Evolutionary conservation across 1,140 invertebrate species (phyloP), one percentile per base, ranked within the genome.

Genomic region (Platyscapa corneri): DNA sequence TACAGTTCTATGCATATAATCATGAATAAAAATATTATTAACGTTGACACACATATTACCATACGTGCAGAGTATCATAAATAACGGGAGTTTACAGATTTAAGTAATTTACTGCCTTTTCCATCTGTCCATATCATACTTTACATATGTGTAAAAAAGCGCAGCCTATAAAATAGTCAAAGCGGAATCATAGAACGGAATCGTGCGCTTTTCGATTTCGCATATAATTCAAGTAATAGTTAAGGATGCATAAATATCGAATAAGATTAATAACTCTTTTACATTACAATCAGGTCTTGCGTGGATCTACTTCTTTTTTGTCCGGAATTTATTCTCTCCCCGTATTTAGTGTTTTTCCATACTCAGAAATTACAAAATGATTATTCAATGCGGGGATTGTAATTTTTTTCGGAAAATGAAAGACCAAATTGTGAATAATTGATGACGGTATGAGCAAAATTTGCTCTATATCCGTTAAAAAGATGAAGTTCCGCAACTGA

Each of bases 21-120:
- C n/a, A n/a, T n/a, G n/a, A n/a, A n/a, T n/a, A n/a, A n/a, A n/a
- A n/a, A n/a, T n/a, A n/a, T n/a, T n/a, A n/a, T n/a, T n/a, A n/a
- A n/a, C n/a, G n/a, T n/a, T n/a, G n/a, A n/a, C n/a, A n/a, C n/a
- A n/a, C n/a, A n/a, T n/a, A n/a, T n/a, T n/a, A n/a, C n/a, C n/a
- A n/a, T n/a, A n/a, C n/a, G n/a, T n/a, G n/a, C n/a, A n/a, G n/a
- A 7, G 42, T 46, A 46, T 12, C 5, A 12, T 46, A 5, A 53
- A 76, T 16, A 30, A 3, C 27, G 12, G 0, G n/a, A 46, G 3
- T 49, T n/a, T 75, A 14, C n/a, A 23, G 27, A 53, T 77, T 53
- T 77, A 53, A 49, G 75, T 78, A 39, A 84, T 78, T 84, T 84
- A 84, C 60, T 67, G 82, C 56, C 82, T 83, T 70, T 75, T 77